Conservation (phyloP, 2,888 invertebrate genomes). For the Timandra comae region DNA sequence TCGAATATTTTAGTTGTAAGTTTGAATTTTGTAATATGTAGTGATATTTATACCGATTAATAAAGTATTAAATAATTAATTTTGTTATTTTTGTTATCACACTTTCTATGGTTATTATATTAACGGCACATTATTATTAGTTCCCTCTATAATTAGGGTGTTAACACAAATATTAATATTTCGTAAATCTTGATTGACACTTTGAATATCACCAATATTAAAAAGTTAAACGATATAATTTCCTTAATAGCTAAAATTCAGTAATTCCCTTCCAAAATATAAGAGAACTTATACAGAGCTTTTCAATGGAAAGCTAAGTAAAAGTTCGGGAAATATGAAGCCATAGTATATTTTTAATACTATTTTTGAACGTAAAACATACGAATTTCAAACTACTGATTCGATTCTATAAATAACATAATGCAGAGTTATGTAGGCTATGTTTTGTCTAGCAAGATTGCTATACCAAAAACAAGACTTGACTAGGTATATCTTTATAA, state of each 20-base stretch:
- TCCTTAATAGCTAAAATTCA: slow-evolving; percentile 22
- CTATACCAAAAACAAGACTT: too few species aligned
- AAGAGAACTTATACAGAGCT: slow-evolving; percentile 25
- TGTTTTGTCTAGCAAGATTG: too few species aligned
- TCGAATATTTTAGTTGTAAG: slow-evolving; percentile 34
- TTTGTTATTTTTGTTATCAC: slow-evolving; percentile 55
- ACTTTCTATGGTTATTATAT: slow-evolving; percentile 23
- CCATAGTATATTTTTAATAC: too few species aligned
- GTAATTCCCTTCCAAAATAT: slow-evolving; percentile 9
- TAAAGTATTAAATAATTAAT: slow-evolving; percentile 41
- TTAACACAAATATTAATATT: slow-evolving; percentile 49
- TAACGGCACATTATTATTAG: slow-evolving; percentile 35
- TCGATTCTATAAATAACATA: too few species aligned
- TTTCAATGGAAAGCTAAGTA: slow-evolving; percentile 25
- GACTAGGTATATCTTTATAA: too few species aligned
- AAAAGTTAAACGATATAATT: slow-evolving; percentile 24
- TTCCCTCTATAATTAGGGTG: slow-evolving; percentile 47
- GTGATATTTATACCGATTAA: slow-evolving; percentile 48
- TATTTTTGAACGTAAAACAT: too few species aligned
- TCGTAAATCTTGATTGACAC: slow-evolving; percentile 69
- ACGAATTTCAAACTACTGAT: too few species aligned
- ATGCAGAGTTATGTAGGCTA: too few species aligned
- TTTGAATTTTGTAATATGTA: slow-evolving; percentile 40
- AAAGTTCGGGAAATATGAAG: slow-evolving; percentile 13
- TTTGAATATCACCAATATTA: slow-evolving; percentile 55